These are phyloP conservation scores for Danio jaintianensis DNA, from an alignment of 2,797 vertebrate genomes.

Conservation along the genomic window DNA sequence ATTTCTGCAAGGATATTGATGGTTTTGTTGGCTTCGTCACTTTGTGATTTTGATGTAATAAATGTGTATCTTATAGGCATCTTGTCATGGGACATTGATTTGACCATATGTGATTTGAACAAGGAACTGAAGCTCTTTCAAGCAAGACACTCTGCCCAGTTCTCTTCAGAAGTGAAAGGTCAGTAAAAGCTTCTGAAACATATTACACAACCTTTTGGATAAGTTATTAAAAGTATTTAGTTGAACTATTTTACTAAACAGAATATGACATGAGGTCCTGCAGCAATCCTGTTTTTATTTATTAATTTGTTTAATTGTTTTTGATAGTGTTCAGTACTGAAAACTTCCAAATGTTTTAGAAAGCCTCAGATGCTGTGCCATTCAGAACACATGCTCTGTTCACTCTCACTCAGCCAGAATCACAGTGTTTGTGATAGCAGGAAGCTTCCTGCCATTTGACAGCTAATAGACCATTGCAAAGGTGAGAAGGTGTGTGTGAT, in stretches of 20 bases:
- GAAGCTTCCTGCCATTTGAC: slow-evolving; percentile 9
- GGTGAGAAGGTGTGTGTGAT: slow-evolving; percentile 8
- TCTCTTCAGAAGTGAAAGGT: slow-evolving; percentile 96
- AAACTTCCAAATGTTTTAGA: not conserved
- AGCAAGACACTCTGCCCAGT: slow-evolving; percentile 90
- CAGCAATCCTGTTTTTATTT: not conserved
- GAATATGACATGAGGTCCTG: not conserved
- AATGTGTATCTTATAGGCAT: slow-evolving; percentile 78
- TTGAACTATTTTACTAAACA: not conserved
- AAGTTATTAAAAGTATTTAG: not conserved
- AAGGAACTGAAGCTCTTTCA: slow-evolving; percentile 91
- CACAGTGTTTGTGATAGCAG: not conserved
- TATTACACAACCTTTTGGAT: not conserved
- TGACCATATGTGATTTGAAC: slow-evolving; percentile 85
- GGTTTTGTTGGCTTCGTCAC: not conserved
- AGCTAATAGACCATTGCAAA: not conserved
- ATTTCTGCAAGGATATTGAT: not conserved
- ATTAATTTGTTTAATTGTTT: not conserved
- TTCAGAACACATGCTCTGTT: not conserved
- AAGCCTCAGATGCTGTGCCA: not conserved
- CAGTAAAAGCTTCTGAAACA: slow-evolving; percentile 64
- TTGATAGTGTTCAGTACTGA: not conserved
- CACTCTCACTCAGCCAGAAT: not conserved
- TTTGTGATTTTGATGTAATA: not conserved
- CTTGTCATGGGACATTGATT: slow-evolving; percentile 86